Conservation (phyloP, 2,113 vertebrate genomes). For the Sclerurus mexicanus region DNA sequence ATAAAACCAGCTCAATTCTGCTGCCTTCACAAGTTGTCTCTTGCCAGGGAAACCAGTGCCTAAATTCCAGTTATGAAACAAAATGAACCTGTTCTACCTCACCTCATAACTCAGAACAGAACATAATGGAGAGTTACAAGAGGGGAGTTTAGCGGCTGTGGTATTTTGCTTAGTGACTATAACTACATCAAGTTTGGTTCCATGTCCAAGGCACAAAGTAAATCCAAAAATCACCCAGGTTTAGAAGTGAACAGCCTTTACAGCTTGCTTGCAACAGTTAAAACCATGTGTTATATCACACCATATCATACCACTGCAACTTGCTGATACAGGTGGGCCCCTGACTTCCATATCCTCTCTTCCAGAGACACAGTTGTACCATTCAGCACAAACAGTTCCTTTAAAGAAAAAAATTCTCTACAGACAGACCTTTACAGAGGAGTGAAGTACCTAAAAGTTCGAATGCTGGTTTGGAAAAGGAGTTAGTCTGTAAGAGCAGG, state of each 20-base stretch:
- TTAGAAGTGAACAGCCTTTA: neutral
- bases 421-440: neutral
- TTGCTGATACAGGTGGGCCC: rapidly evolving
- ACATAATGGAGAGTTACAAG: neutral
- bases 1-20: neutral
- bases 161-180: neutral
- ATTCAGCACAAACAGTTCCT: neutral
- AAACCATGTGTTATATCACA: neutral
- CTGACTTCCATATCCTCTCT: neutral
- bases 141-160: neutral
- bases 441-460: neutral
- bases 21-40: neutral
- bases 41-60: neutral
- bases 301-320: neutral
- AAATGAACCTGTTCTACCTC: neutral
- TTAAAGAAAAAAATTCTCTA: neutral
- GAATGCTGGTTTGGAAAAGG: neutral
- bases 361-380: neutral
- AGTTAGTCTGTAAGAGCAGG: neutral
- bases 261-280: neutral
- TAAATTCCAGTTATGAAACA: neutral
- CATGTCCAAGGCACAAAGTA: neutral
- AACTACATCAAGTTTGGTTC: neutral
- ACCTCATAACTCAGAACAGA: neutral
- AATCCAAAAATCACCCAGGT: neutral